Base-by-base conservation (phyloP, 2,797 vertebrate genomes). In the Poeciliopsis presidionis region DNA sequence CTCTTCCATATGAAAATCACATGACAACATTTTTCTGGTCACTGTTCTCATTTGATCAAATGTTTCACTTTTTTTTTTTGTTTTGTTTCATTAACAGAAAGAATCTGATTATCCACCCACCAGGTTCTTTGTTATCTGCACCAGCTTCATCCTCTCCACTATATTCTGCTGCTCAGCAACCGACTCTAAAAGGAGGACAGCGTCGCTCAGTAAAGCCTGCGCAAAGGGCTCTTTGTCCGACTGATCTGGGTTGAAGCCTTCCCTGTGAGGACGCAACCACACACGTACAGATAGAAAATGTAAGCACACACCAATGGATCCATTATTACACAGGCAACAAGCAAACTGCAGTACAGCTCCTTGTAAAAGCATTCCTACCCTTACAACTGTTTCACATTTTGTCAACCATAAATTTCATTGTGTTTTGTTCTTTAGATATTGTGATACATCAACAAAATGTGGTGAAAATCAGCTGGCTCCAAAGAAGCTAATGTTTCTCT, bases 111-210 rank as follows among this genome's bases (percentile, higher is more conserved):
- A 12, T 49, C 4, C 14, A 4, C 83, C 20, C 90, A 96, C 95
- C 95, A 96, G 90, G 76, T 90, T 92, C 70, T 76, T 89, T 84
- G 88, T 89, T 71, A 95, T 93, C 76, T 96, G 92, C 85, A 92
- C 88, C 72, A 96, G 92, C 76, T 96, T 96, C 92, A 96, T 94
- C 86, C 45, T 93, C 74, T 96, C 95, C 86, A 96, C 93, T 72
- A 96, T 90, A 0, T 93, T 95, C 77, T 63, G 93, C 59, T 91
- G 85, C n/a, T 87, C 80, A 22, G 93, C 87, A 13, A 93, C 65
- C 0, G 84, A 75, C 51, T 91, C 89, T 73, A 96, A 83, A 79
- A 90, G 80, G 51, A 3, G 80, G 75, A 93, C 78, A 82, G 92
- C 88, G 80, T 92, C 87, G 0, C 94, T 90, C 87, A 95, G 74